Evolutionary conservation across 2,797 vertebrate species (phyloP), one percentile per base, ranked within the genome.

Genomic region (Ctenosaura bakeri): DNA sequence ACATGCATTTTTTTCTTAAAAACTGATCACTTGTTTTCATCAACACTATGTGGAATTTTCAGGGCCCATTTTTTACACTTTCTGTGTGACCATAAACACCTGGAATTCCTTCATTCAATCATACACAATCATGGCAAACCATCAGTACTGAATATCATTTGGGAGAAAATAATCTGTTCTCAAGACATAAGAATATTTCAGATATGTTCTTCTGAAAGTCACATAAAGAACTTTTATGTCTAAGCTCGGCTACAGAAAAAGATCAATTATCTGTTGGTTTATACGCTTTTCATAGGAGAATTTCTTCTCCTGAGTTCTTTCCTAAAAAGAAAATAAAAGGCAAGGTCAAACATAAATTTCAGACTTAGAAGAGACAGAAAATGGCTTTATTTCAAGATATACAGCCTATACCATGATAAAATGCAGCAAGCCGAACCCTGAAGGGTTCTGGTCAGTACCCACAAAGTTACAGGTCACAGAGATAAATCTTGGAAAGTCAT

Each of bases 261-360:
- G 26, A 79, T 93, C 86, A 88, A 73, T 35, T 73, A 62, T 74
- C 16, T 35, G 20, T 22, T 83, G 26, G 91, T 59, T 84, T 32
- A 91, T 89, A 20, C 0, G 1, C 0, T 0, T 90, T 90, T 87
- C 84, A 42, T 22, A 83, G 42, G 1, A 92, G 46, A 73, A 62
- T 50, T 6, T 12, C 59, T 16, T 56, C 73, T 29, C 89, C 87
- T 32, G n/a, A 92, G 52, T 20, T 56, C 85, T 91, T 90, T 87
- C 6, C 52, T 77, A 16, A 89, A 91, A 77, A 4, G 38, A 10
- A 7, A 81, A 56, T 13, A 50, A 42, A 9, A 38, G n/a, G 32
- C 54, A 90, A 91, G 87, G 66, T 46, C 73, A 20, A 12, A 69
- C 0, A 1, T 80, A 89, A 89, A 78, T 6, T 50, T 22, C 81